Base-by-base conservation (phyloP, 2,888 invertebrate species). In the Acanthosepion lycidas region DNA sequence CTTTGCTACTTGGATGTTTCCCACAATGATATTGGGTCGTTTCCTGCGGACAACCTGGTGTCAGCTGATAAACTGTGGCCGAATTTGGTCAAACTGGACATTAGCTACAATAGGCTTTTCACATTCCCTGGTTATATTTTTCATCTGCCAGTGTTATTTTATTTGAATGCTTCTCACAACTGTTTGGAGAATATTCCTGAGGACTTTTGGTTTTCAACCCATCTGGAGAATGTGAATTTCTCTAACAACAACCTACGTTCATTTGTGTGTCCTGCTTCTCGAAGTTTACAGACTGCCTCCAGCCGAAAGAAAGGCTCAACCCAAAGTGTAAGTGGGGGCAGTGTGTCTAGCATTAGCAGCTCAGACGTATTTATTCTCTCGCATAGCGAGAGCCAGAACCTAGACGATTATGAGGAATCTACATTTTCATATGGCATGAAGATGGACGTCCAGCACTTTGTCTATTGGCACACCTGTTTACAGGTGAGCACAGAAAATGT, bases 1-100 rank as follows among this genome's bases (percentile, higher is more conserved):
- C 98, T 99, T 91, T 98, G 98, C 26, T 98, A 98, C 4, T 98
- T 99, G 95, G 99, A 99, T 97, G 98, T 98, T 0, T 98, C 99
- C 0, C 98, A 99, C 96, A 99, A 99, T 98, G 98, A 98, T 94
- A 98, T 99, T 42, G 98, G 98, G 94, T 98, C 99, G 96, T 97
- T 99, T 95, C 98, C 98, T 8, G 49, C 95, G 18, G 96, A 96
- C 49, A 95, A 96, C 33, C 94, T 33, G 28, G 49, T n/a, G 64
- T 96, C 96, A 96, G 94, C 95, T 91, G 95, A 59, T 55, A 12
- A 48, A 42, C 64, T 94, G 64, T 94, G 94, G 94, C 94, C 94
- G 28, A 94, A 64, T 59, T 33, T 94, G 33, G 94, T 94, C 59
- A 94, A 55, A 64, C 23, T 94, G 42, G 48, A 64, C 48, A 64